Evolutionary conservation across 2,888 invertebrate species (phyloP).

Genomic region (Eupeodes luniger): DNA sequence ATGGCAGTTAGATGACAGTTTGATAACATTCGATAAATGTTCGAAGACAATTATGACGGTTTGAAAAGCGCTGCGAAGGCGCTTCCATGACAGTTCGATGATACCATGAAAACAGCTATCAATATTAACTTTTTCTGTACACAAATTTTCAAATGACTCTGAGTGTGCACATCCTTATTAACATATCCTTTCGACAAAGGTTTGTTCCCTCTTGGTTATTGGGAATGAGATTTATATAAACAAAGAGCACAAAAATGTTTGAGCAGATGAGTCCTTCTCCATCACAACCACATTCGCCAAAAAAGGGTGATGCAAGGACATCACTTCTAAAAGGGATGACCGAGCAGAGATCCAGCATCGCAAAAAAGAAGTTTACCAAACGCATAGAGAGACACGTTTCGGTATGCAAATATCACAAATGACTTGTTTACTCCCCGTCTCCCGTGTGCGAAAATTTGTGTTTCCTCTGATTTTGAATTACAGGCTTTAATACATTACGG

Average conservation of each 20-base stretch:
- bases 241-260: conserved; percentile 18
- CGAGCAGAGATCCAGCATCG: background rate
- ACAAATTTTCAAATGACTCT: too few species aligned
- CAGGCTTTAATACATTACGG: background rate
- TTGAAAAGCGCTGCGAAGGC: too few species aligned
- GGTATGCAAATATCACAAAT: conserved; percentile 69
- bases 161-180: background rate
- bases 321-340: background rate
- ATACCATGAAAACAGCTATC: too few species aligned
- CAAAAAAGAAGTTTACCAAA: background rate
- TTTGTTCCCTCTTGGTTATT: background rate
- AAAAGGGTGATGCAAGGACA: background rate
- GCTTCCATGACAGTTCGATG: too few species aligned
- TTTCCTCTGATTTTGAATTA: background rate
- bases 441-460: conserved; percentile 28
- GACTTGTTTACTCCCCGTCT: conserved; percentile 50
- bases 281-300: background rate
- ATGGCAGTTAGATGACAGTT: too few species aligned
- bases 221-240: conserved; percentile 3
- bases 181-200: conserved; percentile 1
- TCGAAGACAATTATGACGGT: too few species aligned
- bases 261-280: conserved; percentile 9
- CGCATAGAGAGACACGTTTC: conserved; percentile 58
- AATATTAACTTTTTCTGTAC: too few species aligned
- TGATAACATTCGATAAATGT: too few species aligned